These are phyloP conservation scores for Coronaproctus castanopsis DNA, from an alignment of 2,888 invertebrate species.

Conservation along the genomic window DNA sequence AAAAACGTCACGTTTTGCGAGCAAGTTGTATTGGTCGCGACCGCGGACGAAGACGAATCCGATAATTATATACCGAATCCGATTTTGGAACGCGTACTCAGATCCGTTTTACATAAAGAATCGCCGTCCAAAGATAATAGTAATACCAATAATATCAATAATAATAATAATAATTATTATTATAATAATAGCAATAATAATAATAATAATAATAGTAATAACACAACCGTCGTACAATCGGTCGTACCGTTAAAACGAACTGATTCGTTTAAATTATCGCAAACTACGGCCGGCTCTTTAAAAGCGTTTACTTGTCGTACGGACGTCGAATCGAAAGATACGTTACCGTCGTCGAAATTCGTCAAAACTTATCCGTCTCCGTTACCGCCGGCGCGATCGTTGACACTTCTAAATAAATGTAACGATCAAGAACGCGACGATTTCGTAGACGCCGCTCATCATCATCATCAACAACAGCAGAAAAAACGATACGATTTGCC, in stretches of 20 bases:
- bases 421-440: not conserved
- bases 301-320: conserved; percentile 9
- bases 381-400: not conserved
- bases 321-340: not conserved
- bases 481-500: too few relatives aligned
- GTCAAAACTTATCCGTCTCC: not conserved
- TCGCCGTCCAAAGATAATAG: conserved; percentile 29
- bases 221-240: conserved; percentile 19
- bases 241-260: conserved; percentile 23
- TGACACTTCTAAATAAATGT: too few relatives aligned
- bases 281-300: conserved; percentile 13
- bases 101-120: conserved; percentile 59
- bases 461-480: too few relatives aligned
- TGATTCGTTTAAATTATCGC: conserved; percentile 18
- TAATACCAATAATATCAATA: too few relatives aligned
- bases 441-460: too few relatives aligned
- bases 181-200: too few relatives aligned
- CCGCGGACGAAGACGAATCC: conserved; percentile 77
- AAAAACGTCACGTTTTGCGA: conserved; percentile 90
- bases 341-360: not conserved
- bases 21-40: conserved; percentile 78
- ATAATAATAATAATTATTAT: too few relatives aligned
- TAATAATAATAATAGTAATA: too few relatives aligned
- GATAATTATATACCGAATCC: conserved; percentile 81
- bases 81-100: conserved; percentile 62